Evolutionary conservation across 2,113 vertebrate genomes (phyloP), one percentile per base, ranked within the genome.

Genomic region (Leucosticte australis): DNA sequence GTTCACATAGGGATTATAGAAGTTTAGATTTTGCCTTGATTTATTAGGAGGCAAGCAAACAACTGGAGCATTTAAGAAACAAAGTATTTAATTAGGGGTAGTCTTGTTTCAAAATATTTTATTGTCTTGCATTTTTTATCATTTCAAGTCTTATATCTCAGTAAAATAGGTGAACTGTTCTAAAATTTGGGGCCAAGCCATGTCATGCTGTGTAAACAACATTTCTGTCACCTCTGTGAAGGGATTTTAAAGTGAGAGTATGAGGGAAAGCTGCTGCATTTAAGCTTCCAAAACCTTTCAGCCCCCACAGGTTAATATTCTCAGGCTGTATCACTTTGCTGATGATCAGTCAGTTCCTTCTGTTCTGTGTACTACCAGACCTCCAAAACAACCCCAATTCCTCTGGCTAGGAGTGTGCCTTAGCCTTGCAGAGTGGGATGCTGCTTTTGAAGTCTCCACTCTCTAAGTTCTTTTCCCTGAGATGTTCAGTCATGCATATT

Each of bases 401-500:
- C 73, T 93, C 12, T 56, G 62, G 44, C 70, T 60, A 41, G 73
- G 59, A 87, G 15, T 33, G 31, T 73, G 20, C 22, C 60, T 70
- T 12, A 74, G 30, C 56, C 56, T 78, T 64, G 53, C 44, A 82
- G 73, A 75, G 65, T 16, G 39, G 62, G 57, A 91, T 87, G 89
- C 81, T 1, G 20, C 89, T 89, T 94, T 85, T 89, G 83, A 92
- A 85, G 78, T 87, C 84, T 92, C 41, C 67, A 62, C 35, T 83
- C 37, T 52, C 9, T 19, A 56, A 89, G 57, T 89, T 91, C 89
- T 84, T 89, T 84, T 89, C 77, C 62, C 62, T 79, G 53, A 92
- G 83, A 94, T 18, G 1, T 69, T 92, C 89, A 89, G 55, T 60
- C 91, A 95, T 91, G 78, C 77, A 82, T 95, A 95, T 92, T 94